Base-by-base conservation (phyloP, 1,140 invertebrate species). In the Lucilia sericata region DNA sequence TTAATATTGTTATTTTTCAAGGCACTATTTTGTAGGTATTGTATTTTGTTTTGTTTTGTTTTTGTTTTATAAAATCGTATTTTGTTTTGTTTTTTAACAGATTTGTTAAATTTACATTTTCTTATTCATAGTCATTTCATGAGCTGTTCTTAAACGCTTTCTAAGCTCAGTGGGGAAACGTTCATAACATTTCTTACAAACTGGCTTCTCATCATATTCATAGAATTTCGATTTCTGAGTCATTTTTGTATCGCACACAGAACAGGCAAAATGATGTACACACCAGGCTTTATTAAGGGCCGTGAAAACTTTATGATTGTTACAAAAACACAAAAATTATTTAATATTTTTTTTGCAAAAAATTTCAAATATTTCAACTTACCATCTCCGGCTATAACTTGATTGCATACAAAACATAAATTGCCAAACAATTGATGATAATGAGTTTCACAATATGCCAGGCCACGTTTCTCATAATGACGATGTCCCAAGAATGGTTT, bases 271-370 rank as follows among this genome's bases (percentile, higher is more conserved):
- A 91, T 99, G 99, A 91, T 99, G 96, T 34, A 98, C 96, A 92
- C 99, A 99, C 98, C 98, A 99, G n/a, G 98, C 97, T 92, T 99
- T 99, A 91, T 99, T 99, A 86, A 99, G 92, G 60, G 99, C 98
- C 85, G 97, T 98, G 91, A 99, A 99, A 49, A 99, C 98, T 99
- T 91, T n/a, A 93, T 93, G 84, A 83, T 30, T 30, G 1, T 30
- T 30, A 88, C 0, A 74, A 93, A 84, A 84, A 88, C 0, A 47
- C 60, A 42, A 17, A 17, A 17, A 74, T 42, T 55, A 36, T 21
- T 70, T 19, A 21, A 21, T 70, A 70, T 70, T 21, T 9, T 8
- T 55, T 25, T 21, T 21, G 19, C 5, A 70, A 21, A 21, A 65
- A 5, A 19, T 19, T 65, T 70, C 2, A 7, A 10, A 70, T 70